These are phyloP conservation scores for Agapostemon virescens DNA, from an alignment of 2,888 invertebrate genomes.

Conservation along the genomic window DNA sequence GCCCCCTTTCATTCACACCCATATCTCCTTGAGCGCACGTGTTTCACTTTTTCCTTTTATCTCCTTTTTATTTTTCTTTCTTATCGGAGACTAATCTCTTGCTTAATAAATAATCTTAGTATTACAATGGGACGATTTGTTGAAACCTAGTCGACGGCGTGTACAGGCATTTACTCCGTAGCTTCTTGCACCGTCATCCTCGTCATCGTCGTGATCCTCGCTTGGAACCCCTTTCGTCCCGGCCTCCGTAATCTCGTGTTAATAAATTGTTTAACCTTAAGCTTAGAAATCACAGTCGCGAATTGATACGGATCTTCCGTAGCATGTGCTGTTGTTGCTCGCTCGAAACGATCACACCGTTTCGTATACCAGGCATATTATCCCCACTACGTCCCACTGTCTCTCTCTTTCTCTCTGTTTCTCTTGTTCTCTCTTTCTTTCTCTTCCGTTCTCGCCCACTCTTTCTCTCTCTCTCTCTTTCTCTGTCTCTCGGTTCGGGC, in stretches of 20 bases:
- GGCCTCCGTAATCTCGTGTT: not conserved
- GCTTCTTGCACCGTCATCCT: not conserved
- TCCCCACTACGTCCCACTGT: not conserved
- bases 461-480: not conserved
- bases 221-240: not conserved
- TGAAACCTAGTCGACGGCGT: slow-evolving; percentile 13
- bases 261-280: slow-evolving; percentile 60
- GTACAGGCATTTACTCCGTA: slow-evolving; percentile 5
- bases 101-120: slow-evolving; percentile 64
- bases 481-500: not conserved
- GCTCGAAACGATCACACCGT: slow-evolving; percentile 35
- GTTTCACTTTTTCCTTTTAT: slow-evolving; percentile 54
- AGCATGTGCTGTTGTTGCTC: slow-evolving; percentile 51
- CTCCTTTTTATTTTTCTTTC: too few species aligned
- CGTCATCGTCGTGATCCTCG: not conserved
- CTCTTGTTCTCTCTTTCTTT: not conserved
- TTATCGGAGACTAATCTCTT: slow-evolving; percentile 37
- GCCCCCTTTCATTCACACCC: slow-evolving; percentile 63
- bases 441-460: too few species aligned
- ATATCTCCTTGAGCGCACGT: slow-evolving; percentile 61
- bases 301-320: slow-evolving; percentile 68
- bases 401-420: not conserved
- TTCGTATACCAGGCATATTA: slow-evolving; percentile 36
- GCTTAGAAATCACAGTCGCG: slow-evolving; percentile 69
- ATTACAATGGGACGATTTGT: slow-evolving; percentile 68